These are phyloP conservation scores for Cercopithecus mona DNA, from an alignment of 2,113 vertebrate species.

Conservation along the genomic window DNA sequence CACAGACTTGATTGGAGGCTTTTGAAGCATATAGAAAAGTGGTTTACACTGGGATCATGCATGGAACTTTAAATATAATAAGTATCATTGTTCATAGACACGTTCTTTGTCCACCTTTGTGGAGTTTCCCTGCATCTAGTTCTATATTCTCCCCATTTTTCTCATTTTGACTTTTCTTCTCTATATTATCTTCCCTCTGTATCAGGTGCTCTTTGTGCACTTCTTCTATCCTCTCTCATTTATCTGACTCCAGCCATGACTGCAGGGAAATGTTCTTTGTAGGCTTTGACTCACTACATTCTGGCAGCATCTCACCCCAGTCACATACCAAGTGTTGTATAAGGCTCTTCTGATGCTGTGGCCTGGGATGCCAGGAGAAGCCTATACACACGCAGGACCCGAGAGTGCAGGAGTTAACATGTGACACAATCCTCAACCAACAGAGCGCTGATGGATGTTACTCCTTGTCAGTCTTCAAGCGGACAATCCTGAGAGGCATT, in stretches of 20 bases:
- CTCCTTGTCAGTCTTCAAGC: background rate
- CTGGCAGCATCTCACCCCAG: background rate
- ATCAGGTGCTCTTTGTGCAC: background rate
- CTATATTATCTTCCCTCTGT: background rate
- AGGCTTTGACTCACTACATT: background rate
- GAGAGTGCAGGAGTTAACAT: background rate
- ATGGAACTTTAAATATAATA: background rate
- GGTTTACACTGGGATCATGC: background rate
- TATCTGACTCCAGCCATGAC: background rate
- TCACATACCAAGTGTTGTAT: rapidly evolving
- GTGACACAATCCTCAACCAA: background rate
- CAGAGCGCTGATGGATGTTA: background rate
- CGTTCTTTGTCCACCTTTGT: background rate
- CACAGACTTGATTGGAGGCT: background rate
- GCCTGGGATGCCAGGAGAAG: too few species aligned
- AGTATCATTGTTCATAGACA: background rate
- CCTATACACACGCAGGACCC: too few species aligned
- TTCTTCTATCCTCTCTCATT: background rate
- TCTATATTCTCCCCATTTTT: background rate
- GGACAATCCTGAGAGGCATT: background rate
- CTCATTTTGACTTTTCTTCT: background rate
- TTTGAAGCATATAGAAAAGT: background rate
- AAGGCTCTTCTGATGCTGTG: background rate
- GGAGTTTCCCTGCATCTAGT: background rate
- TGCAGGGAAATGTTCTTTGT: too few species aligned